A percentile compares a stretch with the other conserved stretches of the same genome.
phyloP scores from a whole-genome alignment of 2,113 vertebrate genomes.

The Geothlypis trichas region DNA sequence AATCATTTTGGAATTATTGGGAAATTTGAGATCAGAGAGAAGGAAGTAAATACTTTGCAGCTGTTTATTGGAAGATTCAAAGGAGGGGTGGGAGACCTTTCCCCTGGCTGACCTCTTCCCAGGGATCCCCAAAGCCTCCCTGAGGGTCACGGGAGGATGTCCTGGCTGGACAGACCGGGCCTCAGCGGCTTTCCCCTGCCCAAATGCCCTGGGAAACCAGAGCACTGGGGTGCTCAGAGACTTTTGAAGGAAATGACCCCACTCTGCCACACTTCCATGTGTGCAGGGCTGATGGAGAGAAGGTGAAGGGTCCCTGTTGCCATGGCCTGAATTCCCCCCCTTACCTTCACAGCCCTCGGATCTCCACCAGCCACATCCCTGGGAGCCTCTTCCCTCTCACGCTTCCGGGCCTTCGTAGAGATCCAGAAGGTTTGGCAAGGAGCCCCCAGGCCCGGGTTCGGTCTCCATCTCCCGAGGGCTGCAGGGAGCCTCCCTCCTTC shows the following conservation, averaged over 20 bases:
- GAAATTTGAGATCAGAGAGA: neutral
- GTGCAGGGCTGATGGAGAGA: neutral
- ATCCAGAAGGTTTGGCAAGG: neutral
- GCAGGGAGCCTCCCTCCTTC: neutral
- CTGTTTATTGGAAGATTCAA: neutral
- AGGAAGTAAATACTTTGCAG: neutral
- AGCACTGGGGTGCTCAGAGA: rapidly evolving
- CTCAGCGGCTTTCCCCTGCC: rapidly evolving
- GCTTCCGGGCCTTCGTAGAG: neutral
- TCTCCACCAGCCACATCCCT: neutral
- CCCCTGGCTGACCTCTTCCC: neutral
- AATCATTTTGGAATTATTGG: rapidly evolving
- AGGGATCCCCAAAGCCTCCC: neutral
- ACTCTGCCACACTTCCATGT: rapidly evolving
- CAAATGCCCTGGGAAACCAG: neutral
- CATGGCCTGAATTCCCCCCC: neutral
- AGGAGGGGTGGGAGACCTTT: neutral
- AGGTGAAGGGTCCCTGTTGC: neutral
- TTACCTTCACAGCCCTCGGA: conserved; percentile 30
- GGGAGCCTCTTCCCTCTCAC: neutral
- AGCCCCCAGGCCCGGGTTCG: neutral
- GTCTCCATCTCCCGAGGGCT: rapidly evolving
- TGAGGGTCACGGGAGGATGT: rapidly evolving
- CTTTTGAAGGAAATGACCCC: neutral
- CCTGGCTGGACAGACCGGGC: neutral